Evolutionary conservation across 2,113 vertebrate species (phyloP), one percentile per base, ranked within the genome.

Genomic region (Noctilio leporinus): DNA sequence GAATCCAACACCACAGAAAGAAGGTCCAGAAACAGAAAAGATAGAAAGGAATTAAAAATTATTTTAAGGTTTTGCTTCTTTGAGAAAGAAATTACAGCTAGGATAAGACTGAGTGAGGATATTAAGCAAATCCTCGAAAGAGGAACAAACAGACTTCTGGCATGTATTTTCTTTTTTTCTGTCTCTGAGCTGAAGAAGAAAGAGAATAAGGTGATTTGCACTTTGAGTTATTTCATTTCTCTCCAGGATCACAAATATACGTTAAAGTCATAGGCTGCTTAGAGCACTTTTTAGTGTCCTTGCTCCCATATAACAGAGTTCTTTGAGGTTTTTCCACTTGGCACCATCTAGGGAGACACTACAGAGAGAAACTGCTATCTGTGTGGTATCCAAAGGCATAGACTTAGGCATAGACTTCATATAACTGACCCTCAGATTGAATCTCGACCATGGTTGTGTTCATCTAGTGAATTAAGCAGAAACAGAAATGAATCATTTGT

Each of bases 401-500:
- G 90, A 85, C 65, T 87, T 57, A 91, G 77, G 10, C 89, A 47
- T 9, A 57, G 90, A 85, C 65, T 87, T 57, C 65, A 24, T 70
- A 24, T 83, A 85, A n/a, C 59, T 43, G 55, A 84, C 33, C 67
- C 38, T 86, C 67, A 93, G 95, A 88, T 12, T 75, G 73, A 86
- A 85, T 95, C 95, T 85, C 1, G 0, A 53, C 91, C 70, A 88
- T 65, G 94, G 87, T 94, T 94, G 70, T 70, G 38, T 95, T 78
- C 49, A 92, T 53, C 49, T 73, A 88, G 88, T 95, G 96, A 96
- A 93, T 88, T 92, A 51, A 96, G 67, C 49, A 86, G 92, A 86
- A 88, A 67, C 77, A 96, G 87, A 81, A 95, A 83, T 83, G 62
- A 95, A 82, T 96, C 90, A 90, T 91, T 95, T 95, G 76, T 95